Conservation (phyloP, 1,140 invertebrate species). For the Hylaeus volcanicus region DNA sequence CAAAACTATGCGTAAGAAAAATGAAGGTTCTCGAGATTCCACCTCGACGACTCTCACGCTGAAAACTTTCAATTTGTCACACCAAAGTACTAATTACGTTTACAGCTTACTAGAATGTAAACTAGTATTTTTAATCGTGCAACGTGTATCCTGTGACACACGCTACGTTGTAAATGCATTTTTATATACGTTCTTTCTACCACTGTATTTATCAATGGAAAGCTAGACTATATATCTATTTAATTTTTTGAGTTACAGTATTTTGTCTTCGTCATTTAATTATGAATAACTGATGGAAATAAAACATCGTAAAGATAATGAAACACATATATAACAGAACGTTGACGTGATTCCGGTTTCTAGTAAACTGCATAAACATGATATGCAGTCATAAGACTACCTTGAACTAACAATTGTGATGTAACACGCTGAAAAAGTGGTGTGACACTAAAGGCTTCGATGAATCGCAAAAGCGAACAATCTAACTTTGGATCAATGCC, state of each 20-base stretch:
- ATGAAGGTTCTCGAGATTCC: neutral
- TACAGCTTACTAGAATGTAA: neutral
- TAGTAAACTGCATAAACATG: slow-evolving; percentile 1
- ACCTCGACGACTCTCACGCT: neutral
- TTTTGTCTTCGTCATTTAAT: no score
- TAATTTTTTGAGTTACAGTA: no score
- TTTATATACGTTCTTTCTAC: neutral
- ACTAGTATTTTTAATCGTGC: neutral
- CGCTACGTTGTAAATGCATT: neutral
- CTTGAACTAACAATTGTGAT: slow-evolving; percentile 60
- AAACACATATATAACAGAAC: neutral
- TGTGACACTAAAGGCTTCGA: neutral
- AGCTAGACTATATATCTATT: neutral
- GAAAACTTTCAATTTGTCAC: neutral
- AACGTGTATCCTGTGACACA: neutral
- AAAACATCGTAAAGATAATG: neutral
- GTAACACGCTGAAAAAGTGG: slow-evolving; percentile 37
- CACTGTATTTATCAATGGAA: neutral
- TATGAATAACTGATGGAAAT: neutral
- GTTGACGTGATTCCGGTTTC: no score
- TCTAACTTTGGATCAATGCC: no score
- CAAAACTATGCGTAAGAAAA: neutral
- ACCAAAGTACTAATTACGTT: neutral
- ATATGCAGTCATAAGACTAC: slow-evolving; percentile 31
- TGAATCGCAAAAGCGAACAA: neutral